phyloP scores from a whole-genome alignment of 2,888 invertebrate genomes.

The Amiota minor region DNA sequence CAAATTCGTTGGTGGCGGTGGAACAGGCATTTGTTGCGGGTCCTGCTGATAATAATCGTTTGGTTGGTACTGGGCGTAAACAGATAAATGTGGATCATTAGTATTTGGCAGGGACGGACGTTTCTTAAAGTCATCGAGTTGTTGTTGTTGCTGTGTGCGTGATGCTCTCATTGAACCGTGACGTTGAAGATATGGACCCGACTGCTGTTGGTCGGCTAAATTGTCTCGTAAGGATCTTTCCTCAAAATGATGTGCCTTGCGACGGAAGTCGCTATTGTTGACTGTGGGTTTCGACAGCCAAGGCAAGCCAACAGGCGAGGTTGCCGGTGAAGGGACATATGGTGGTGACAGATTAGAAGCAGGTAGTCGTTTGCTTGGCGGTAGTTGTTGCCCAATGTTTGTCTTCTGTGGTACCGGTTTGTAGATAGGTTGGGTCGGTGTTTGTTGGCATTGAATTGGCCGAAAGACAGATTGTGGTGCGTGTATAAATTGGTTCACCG shows the following conservation, averaged over 20 bases:
- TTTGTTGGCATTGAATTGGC: constrained; percentile 72
- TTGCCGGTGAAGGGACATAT: constrained; percentile 59
- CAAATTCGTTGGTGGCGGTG: constrained; percentile 66
- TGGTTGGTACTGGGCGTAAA: constrained; percentile 32
- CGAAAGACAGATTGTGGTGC: constrained; percentile 85
- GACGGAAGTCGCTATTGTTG: constrained; percentile 75
- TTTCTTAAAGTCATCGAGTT: constrained; percentile 62
- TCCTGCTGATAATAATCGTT: constrained; percentile 24
- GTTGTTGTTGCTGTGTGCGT: constrained; percentile 34
- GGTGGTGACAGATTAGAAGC: constrained; percentile 5
- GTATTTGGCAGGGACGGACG: constrained; percentile 72
- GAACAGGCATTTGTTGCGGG: constrained; percentile 31
- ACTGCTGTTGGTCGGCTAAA: constrained; percentile 48
- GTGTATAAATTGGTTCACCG: constrained; percentile 83
- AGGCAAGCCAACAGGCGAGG: constrained; percentile 71
- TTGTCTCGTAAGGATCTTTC: constrained; percentile 66
- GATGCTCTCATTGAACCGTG: constrained; percentile 66
- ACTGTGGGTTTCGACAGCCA: constrained; percentile 75
- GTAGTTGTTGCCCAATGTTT: constrained; percentile 53
- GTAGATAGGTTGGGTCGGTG: constrained; percentile 55
- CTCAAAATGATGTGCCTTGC: constrained; percentile 77
- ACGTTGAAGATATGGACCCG: constrained; percentile 55
- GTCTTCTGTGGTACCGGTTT: constrained; percentile 64
- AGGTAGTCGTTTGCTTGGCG: constrained; percentile 31
- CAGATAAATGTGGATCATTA: constrained; percentile 57